Evolutionary conservation across 2,888 invertebrate species (phyloP), one percentile per base, ranked within the genome.

Genomic region (Acanthosoma haemorrhoidale): DNA sequence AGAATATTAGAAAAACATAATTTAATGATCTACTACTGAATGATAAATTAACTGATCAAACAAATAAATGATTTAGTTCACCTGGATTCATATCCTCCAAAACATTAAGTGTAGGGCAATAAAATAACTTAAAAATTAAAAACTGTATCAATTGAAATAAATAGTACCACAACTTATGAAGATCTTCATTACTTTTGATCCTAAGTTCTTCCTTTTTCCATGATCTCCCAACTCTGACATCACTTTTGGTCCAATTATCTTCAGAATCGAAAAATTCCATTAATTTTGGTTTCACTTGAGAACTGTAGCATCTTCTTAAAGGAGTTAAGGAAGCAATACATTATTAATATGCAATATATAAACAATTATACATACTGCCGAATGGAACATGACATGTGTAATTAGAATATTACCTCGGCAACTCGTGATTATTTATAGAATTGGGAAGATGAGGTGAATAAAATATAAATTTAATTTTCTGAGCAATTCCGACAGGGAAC

Each of bases 161-260:
- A 15, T 25, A 3, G 4, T 32, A 96, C 98, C 99, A 99, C 71
- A 99, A 82, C 82, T 98, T 96, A 79, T 99, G 99, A 70, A 99
- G 84, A 81, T 99, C 99, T 63, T 87, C 83, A 79, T 96, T 98
- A 59, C 94, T 94, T 81, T 98, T 99, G 60, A 97, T 86, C 77
- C 99, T 84, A 18, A 99, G 82, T 80, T 99, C 99, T 74, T 96
- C 96, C 69, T 84, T 80, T 72, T 82, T 88, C 97, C 97, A 98
- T 4, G 91, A 86, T 76, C 96, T 84, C 3, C 97, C 96, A 66
- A 87, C 86, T 82, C 86, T 87, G 6, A 96, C 85, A 78, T 87
- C 86, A 32, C 82, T 81, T 79, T 86, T 87, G 34, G 85, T 86
- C 93, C 94, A 96, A 80, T 95, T 91, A 75, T 90, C 89, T 77